Evolutionary conservation across 2,797 vertebrate species (phyloP).

Genomic region (Potorous gilbertii): DNA sequence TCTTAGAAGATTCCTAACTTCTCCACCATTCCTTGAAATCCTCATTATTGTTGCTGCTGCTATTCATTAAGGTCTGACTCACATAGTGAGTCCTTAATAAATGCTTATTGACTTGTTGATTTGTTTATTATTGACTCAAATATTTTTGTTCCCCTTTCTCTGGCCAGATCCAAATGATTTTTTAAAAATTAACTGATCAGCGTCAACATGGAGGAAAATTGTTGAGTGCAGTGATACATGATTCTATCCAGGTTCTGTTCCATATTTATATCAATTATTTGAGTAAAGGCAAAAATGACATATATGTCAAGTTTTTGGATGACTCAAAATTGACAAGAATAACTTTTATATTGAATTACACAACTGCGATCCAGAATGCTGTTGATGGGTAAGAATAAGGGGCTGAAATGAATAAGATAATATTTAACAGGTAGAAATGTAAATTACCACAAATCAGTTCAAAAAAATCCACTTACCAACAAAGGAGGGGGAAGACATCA

Average conservation of each 20-base stretch:
- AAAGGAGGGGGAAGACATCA: not conserved
- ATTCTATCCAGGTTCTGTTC: not conserved
- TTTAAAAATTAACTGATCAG: not conserved
- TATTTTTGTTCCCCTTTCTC: not conserved
- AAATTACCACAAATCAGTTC: not conserved
- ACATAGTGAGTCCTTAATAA: not conserved
- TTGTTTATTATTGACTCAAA: not conserved
- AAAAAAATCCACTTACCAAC: not conserved
- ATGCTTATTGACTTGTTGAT: not conserved
- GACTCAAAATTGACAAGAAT: not conserved
- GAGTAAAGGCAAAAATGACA: not conserved
- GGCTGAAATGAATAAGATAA: not conserved
- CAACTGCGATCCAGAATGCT: not conserved
- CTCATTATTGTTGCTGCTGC: not conserved
- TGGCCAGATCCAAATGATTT: not conserved
- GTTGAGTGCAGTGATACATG: not conserved
- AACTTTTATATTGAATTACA: not conserved
- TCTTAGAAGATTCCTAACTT: not conserved
- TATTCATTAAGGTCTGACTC: not conserved
- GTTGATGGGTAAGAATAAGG: not conserved
- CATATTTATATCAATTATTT: not conserved
- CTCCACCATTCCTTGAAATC: not conserved
- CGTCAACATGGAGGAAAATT: not conserved
- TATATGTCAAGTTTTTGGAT: not conserved
- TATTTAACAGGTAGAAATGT: not conserved